Conservation (phyloP, 2,797 vertebrate genomes). For the Hippocampus kuda region DNA sequence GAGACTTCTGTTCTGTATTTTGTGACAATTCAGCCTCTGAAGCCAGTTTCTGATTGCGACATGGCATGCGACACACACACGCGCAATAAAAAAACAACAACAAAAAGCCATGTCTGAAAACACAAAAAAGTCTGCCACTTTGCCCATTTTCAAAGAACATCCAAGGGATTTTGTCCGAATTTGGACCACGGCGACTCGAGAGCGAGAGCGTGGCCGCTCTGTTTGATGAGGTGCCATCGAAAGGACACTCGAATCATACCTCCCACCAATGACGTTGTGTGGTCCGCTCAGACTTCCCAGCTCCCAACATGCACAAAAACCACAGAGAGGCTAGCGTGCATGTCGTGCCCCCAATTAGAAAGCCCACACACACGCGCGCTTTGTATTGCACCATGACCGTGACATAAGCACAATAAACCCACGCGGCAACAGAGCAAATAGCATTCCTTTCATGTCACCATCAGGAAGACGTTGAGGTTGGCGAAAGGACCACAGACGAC, state of each 20-base stretch:
- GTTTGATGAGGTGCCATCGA: background rate
- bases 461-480: conserved; percentile 1
- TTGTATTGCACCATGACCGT: background rate
- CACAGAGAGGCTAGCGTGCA: background rate
- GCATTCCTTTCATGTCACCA: conserved; percentile 1
- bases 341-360: background rate
- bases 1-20: too few species aligned
- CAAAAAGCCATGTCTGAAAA: too few species aligned
- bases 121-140: background rate
- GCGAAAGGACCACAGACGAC: background rate
- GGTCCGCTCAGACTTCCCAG: background rate
- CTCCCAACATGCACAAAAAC: background rate
- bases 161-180: background rate
- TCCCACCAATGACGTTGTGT: background rate
- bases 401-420: background rate
- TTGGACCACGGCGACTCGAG: background rate
- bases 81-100: too few species aligned
- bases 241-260: background rate
- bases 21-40: too few species aligned
- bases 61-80: too few species aligned
- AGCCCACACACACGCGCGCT: background rate
- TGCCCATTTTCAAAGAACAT: background rate
- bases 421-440: background rate
- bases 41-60: too few species aligned
- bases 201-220: too few species aligned